Evolutionary conservation across 2,797 vertebrate genomes (phyloP), one percentile per base, ranked within the genome.

Genomic region (Sebastiscus tertius): DNA sequence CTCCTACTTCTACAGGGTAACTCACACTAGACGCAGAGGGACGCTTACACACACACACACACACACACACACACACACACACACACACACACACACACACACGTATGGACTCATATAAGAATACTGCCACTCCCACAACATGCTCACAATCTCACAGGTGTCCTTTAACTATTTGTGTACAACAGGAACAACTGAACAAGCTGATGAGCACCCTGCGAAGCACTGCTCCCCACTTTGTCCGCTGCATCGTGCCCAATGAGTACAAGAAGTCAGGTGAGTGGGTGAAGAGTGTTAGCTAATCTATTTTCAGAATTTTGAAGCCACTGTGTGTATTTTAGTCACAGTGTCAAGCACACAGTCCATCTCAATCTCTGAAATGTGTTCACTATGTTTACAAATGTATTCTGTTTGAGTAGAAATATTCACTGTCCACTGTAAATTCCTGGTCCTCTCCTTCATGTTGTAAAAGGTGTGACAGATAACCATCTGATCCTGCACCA

Each of bases 171-270:
- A 9, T 64, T 11, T 64, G 20, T 73, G 55, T 6, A 33, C 75
- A 81, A 85, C 88, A 97, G 96, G 96, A 97, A 93, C 96, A 98
- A 76, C 90, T 98, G 77, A 97, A 96, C 83, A 97, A 97, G 85
- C 87, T 97, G 84, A 97, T 97, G 96, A 96, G 95, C 68, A 97
- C 96, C 68, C 90, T 97, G 88, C 89, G 94, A 84, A 97, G 94
- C 34, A 97, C 96, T 24, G 96, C 96, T 26, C 96, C 96, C 72
- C 97, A 97, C 82, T 97, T 97, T 79, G 96, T 97, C 63, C 92
- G 95, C 11, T 97, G 97, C 83, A 97, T 97, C 55, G 95, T 97
- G 59, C 96, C 97, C 78, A 97, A 97, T 0, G 95, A 98, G 93
- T 96, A 95, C 71, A 97, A 97, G 83, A 96, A 96, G 62, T 94